Conservation (phyloP, 2,797 vertebrate genomes). For the Momotus momota region DNA sequence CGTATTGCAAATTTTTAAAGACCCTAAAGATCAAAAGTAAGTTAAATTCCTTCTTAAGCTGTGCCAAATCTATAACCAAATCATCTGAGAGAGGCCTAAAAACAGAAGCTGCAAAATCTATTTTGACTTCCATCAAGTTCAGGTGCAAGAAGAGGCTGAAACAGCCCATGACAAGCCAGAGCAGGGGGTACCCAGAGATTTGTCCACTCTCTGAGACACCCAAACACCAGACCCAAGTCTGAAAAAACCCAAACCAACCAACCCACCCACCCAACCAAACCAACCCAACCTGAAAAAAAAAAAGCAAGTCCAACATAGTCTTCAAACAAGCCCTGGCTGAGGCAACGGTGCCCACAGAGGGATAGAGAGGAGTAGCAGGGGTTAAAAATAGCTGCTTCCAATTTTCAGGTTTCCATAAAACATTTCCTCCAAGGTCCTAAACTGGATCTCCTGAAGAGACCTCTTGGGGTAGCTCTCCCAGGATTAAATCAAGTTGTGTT, state of each 20-base stretch:
- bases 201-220: rapidly evolving
- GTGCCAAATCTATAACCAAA: not conserved
- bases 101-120: not conserved
- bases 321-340: not conserved
- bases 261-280: no score
- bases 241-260: no score
- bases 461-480: rapidly evolving
- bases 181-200: not conserved
- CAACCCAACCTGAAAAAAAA: no score
- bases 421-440: not conserved
- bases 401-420: not conserved
- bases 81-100: not conserved
- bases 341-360: not conserved
- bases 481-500: not conserved
- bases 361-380: not conserved
- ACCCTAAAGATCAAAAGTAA: not conserved
- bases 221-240: rapidly evolving
- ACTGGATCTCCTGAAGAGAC: not conserved
- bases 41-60: not conserved
- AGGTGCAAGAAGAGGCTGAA: not conserved
- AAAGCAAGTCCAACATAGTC: not conserved
- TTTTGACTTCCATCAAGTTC: not conserved
- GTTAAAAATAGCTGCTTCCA: not conserved
- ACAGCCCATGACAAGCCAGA: not conserved
- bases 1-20: not conserved